A percentile compares a stretch with the other conserved stretches of the same genome.
Evolutionary conservation across 2,113 vertebrate genomes (phyloP).

Genomic region (Lynx canadensis): DNA sequence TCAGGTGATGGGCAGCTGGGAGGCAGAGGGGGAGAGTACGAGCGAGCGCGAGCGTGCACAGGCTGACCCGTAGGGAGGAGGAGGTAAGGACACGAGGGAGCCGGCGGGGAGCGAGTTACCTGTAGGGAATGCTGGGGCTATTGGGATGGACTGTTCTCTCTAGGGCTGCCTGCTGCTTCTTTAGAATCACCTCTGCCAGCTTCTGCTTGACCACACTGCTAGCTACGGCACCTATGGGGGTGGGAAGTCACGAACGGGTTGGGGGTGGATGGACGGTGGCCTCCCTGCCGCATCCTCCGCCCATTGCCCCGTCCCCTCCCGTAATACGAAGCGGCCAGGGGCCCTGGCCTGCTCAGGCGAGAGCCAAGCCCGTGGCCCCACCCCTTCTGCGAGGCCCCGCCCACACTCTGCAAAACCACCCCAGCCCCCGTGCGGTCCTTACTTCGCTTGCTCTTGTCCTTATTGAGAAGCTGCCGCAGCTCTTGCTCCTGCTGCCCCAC

Average conservation of each 20-base stretch:
- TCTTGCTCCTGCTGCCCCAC: constrained; percentile 90
- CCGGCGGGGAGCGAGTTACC: constrained; percentile 79
- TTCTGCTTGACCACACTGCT: constrained; percentile 95
- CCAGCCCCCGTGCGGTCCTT: constrained; percentile 71
- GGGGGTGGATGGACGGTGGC: background rate
- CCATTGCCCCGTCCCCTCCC: accelerated
- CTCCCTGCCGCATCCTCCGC: background rate
- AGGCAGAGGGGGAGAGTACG: accelerated
- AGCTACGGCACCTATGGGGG: constrained; percentile 91
- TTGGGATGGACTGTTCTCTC: constrained; percentile 86
- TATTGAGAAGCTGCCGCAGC: constrained; percentile 90
- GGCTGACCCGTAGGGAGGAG: accelerated
- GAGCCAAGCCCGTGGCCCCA: background rate
- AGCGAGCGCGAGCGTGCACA: accelerated
- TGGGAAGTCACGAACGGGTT: accelerated
- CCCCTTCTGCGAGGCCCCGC: background rate
- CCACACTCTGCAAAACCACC: background rate
- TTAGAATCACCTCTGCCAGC: constrained; percentile 93
- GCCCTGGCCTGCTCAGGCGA: background rate
- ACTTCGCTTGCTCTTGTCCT: constrained; percentile 94
- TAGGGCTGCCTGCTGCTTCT: constrained; percentile 93
- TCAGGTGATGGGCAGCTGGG: background rate
- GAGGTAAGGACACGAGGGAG: background rate
- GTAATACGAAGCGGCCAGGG: accelerated
- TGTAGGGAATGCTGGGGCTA: constrained; percentile 86